Percentiles rank a stretch among this genome's conserved stretches.
These are phyloP conservation scores for Rhabdophis nuchalis DNA, from an alignment of 2,797 vertebrate genomes.

Conservation along the genomic window DNA sequence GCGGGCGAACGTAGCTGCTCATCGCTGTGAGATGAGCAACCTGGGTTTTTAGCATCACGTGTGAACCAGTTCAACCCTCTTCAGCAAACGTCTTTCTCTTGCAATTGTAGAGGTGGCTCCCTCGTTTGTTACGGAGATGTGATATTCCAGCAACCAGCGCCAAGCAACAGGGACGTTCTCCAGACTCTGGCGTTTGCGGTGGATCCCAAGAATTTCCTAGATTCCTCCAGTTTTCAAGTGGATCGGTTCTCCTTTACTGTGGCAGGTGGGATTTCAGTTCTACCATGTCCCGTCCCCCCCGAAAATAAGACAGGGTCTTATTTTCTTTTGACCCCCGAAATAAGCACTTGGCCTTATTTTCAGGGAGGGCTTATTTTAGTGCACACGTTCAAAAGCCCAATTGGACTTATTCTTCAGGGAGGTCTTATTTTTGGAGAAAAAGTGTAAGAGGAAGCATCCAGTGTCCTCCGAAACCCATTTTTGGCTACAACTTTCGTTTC, in stretches of 20 bases:
- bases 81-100: neutral
- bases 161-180: slow-evolving; percentile 39
- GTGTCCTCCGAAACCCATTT: neutral
- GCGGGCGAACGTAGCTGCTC: neutral
- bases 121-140: slow-evolving; percentile 38
- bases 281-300: no score
- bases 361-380: no score
- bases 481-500: neutral
- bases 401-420: no score
- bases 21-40: neutral
- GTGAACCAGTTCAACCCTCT: neutral
- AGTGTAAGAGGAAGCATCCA: neutral
- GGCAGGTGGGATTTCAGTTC: slow-evolving; percentile 37
- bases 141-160: slow-evolving; percentile 49
- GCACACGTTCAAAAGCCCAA: no score
- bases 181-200: neutral
- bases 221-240: slow-evolving; percentile 48
- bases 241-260: slow-evolving; percentile 35
- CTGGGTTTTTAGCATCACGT: neutral
- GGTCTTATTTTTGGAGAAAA: no score
- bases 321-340: no score
- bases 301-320: no score
- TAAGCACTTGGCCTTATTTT: no score
- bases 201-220: slow-evolving; percentile 40
- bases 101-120: slow-evolving; percentile 50